Percentiles rank a stretch among this genome's conserved stretches.
Conservation (phyloP, 2,113 vertebrate genomes). For the Neomonachus schauinslandi region DNA sequence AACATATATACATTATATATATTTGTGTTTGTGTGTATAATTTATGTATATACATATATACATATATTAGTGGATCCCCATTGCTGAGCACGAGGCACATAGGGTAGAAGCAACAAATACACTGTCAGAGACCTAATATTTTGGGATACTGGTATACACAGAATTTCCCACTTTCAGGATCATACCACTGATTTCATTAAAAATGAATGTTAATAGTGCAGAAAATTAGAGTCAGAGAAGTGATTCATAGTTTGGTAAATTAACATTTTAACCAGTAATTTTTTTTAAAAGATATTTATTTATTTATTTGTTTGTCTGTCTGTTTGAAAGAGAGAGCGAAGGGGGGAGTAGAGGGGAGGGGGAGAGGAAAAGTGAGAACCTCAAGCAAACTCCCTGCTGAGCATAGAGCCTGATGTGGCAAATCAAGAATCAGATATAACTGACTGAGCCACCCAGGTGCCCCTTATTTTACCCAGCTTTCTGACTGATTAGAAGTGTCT, state of each 20-base stretch:
- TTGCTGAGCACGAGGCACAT: neutral
- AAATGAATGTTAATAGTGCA: neutral
- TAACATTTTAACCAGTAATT: neutral
- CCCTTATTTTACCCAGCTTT: neutral
- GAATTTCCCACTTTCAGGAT: neutral
- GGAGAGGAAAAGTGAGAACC: neutral
- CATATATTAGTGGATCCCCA: neutral
- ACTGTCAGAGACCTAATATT: neutral
- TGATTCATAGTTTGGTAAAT: neutral
- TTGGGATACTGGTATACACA: neutral
- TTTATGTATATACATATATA: too few relatives aligned
- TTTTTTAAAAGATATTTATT: neutral
- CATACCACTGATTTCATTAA: neutral
- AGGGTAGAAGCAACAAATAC: neutral
- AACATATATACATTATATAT: neutral
- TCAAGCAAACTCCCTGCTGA: neutral
- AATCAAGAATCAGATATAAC: too few relatives aligned
- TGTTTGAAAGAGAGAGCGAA: neutral
- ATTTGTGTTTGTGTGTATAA: fast-evolving
- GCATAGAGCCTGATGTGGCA: neutral
- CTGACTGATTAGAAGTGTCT: neutral
- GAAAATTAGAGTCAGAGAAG: neutral
- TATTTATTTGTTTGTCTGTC: neutral
- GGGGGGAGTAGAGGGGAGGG: neutral
- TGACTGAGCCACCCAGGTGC: too few relatives aligned